These are phyloP conservation scores for Pissodes strobi DNA, from an alignment of 1,140 invertebrate genomes.

Conservation along the genomic window DNA sequence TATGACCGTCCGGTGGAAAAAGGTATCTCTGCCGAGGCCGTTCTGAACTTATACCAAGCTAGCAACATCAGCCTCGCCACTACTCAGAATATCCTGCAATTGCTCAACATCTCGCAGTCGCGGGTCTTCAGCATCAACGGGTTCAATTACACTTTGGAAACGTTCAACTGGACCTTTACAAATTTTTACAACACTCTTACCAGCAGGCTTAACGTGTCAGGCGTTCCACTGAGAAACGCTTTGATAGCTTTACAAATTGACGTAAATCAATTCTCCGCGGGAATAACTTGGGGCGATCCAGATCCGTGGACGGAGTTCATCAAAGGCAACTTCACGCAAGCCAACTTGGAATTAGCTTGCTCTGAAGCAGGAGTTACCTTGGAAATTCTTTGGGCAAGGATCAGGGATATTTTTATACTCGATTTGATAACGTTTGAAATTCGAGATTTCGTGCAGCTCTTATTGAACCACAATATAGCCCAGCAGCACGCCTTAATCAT, in stretches of 20 bases:
- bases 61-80: neutral
- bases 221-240: neutral
- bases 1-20: neutral
- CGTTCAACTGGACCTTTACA: slow-evolving; percentile 7
- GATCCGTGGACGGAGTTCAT: slow-evolving; percentile 17
- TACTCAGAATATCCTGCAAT: neutral
- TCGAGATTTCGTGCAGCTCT: neutral
- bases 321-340: slow-evolving; percentile 14
- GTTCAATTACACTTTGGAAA: slow-evolving; percentile 2
- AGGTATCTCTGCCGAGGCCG: neutral
- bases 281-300: neutral
- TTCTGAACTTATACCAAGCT: slow-evolving; percentile 7
- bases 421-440: neutral
- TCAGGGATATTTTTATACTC: neutral
- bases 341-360: neutral
- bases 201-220: neutral
- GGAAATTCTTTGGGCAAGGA: slow-evolving; percentile 5
- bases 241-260: slow-evolving; percentile 8
- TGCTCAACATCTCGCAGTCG: neutral
- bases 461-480: neutral
- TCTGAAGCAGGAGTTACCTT: neutral
- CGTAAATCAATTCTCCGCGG: neutral
- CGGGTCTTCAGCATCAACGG: slow-evolving; percentile 14
- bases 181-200: slow-evolving; percentile 14
- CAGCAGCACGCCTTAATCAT: slow-evolving; percentile 8